Evolutionary conservation across 2,888 invertebrate genomes (phyloP).

Genomic region (Byasa hedistus): DNA sequence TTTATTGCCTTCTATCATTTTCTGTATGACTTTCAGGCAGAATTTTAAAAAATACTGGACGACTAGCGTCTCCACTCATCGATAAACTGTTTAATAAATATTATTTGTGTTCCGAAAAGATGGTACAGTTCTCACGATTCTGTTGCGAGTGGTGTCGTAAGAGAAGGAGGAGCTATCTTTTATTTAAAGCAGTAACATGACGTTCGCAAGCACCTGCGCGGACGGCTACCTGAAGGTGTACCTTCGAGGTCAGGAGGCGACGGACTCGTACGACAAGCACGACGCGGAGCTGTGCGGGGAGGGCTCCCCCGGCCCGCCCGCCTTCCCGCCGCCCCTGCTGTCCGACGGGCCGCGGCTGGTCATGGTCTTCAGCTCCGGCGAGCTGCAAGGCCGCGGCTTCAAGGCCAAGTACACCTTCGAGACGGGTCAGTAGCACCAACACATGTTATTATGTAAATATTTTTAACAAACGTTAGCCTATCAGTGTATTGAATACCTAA

Average conservation of each 20-base stretch:
- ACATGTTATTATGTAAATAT: too few relatives aligned
- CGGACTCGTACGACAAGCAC: conserved; percentile 95
- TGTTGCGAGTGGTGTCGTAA: too few relatives aligned
- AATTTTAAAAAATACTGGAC: too few relatives aligned
- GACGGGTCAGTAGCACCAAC: conserved; percentile 80
- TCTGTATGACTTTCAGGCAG: too few relatives aligned
- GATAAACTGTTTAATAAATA: too few relatives aligned
- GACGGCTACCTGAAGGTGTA: conserved; percentile 95
- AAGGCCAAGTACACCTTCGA: conserved; percentile 92
- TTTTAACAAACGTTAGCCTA: too few relatives aligned
- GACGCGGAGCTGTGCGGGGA: conserved; percentile 96
- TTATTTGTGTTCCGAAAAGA: too few relatives aligned
- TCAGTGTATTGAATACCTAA: too few relatives aligned
- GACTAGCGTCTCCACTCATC: too few relatives aligned
- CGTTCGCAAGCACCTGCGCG: conserved; percentile 82
- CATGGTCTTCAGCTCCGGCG: conserved; percentile 96
- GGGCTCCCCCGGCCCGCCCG: conserved; percentile 55
- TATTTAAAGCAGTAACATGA: conserved; percentile 3
- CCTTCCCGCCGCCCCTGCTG: conserved; percentile 88
- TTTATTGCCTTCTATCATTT: too few relatives aligned
- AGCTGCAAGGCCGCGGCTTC: conserved; percentile 93
- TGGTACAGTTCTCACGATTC: too few relatives aligned
- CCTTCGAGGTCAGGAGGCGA: conserved; percentile 94
- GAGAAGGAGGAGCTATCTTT: not conserved
- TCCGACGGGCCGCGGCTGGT: conserved; percentile 96